These are phyloP conservation scores for Netelia inedita DNA, from an alignment of 2,888 invertebrate genomes.

Conservation along the genomic window DNA sequence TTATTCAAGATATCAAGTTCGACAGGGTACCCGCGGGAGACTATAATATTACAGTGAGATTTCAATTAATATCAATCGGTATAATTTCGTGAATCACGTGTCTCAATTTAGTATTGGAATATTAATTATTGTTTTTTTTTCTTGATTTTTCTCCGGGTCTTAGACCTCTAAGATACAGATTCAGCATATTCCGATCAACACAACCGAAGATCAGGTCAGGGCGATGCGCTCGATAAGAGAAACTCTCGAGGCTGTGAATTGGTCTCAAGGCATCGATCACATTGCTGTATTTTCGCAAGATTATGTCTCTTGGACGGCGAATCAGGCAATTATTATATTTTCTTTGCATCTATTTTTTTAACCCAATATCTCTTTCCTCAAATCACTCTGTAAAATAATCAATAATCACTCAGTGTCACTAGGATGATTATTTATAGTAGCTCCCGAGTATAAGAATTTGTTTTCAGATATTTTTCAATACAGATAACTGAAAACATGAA, in stretches of 20 bases:
- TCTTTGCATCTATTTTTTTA: not conserved
- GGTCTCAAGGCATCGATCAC: conserved; percentile 76
- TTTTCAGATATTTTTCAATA: no score
- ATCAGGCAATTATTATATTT: conserved; percentile 76
- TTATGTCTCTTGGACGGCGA: conserved; percentile 83
- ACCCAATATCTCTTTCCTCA: no score
- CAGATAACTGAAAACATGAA: no score
- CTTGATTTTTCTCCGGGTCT: conserved; percentile 35
- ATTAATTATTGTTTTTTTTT: conserved; percentile 33
- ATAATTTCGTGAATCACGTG: not conserved
- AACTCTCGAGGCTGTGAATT: conserved; percentile 76
- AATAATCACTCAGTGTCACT: no score
- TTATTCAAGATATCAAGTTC: conserved; percentile 83
- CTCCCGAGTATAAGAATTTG: no score
- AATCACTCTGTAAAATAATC: no score
- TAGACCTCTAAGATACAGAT: conserved; percentile 83
- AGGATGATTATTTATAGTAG: no score
- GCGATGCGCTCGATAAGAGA: conserved; percentile 82
- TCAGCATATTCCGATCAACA: conserved; percentile 81
- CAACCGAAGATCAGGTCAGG: conserved; percentile 79
- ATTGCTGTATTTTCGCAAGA: conserved; percentile 81
- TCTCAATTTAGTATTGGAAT: conserved; percentile 20
- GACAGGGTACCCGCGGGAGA: conserved; percentile 78
- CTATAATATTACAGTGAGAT: conserved; percentile 82
- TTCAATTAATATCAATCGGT: conserved; percentile 19